Percentiles rank a stretch among this genome's conserved stretches.
Conservation (phyloP, 2,888 invertebrate species). For the Drosophila kambysellisi region DNA sequence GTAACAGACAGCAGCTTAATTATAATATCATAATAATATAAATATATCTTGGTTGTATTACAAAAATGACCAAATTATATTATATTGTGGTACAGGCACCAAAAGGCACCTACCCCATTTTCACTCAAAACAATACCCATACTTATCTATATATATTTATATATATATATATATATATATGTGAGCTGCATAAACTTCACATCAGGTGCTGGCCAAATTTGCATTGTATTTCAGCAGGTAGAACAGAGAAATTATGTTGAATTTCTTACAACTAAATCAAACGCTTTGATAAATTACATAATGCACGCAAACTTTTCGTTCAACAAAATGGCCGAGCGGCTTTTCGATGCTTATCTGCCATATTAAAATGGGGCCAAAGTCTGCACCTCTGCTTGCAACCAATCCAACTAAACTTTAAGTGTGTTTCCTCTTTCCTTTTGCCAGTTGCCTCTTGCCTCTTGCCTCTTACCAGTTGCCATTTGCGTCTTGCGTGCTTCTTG, state of each 20-base stretch:
- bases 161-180: background rate
- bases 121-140: background rate
- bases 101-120: background rate
- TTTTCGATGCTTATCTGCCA: slow-evolving; percentile 67
- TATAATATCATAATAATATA: background rate
- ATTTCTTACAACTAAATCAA: slow-evolving; percentile 77
- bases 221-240: slow-evolving; percentile 1
- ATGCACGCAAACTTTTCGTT: slow-evolving; percentile 66
- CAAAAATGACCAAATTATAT: background rate
- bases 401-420: slow-evolving; percentile 4
- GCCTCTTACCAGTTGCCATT: background rate
- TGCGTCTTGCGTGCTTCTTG: slow-evolving; percentile 62
- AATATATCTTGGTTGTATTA: background rate
- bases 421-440: background rate
- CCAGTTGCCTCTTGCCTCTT: background rate
- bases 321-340: slow-evolving; percentile 71
- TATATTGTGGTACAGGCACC: no score
- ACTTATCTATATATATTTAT: background rate
- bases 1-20: background rate
- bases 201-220: slow-evolving; percentile 14
- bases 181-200: background rate
- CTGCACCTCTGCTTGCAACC: slow-evolving; percentile 10
- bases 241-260: slow-evolving; percentile 60
- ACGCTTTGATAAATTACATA: slow-evolving; percentile 75
- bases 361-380: slow-evolving; percentile 65